Base-by-base conservation (phyloP, 2,113 vertebrate genomes). In the Cheirogaleus medius region DNA sequence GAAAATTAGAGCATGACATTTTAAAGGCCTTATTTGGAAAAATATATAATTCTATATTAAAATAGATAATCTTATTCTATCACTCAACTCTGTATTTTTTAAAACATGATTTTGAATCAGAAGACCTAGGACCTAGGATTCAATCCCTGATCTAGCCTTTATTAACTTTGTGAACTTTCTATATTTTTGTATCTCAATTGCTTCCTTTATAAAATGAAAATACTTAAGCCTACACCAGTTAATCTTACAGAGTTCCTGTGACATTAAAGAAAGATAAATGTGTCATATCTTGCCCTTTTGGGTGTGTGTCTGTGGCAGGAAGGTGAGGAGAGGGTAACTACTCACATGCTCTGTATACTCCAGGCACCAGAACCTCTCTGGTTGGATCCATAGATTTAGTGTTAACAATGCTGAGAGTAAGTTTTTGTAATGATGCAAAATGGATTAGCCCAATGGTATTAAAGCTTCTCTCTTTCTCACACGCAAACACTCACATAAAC, bases 1-100 rank as follows among this genome's bases (percentile, higher is more conserved):
- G 74, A 90, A 90, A 96, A 95, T 95, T 84, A 93, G 23, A 82
- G 29, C 32, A 85, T 95, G 89, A 32, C 18, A 88, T 93, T 93
- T 97, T 78, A 83, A 93, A 91, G 27, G 64, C 54, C 29, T 89
- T 96, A 76, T 64, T 96, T 95, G 86, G 32, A 29, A 60, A 60
- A 77, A 93, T 32, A 34, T 7, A 54, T 56, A 86, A 64, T 96
- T 96, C 54, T 93, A 1, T 69, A 69, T 76, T 93, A 95, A 91
- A 93, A 78, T 69, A 89, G 78, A 42, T 91, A 71, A 78, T 44
- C 18, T 68, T 87, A 81, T 93, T 85, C 66, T 88, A 85, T 91
- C 94, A 89, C 27, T 15, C 44, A 95, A 80, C 49, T 84, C 29
- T 66, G 1, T 49, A 44, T 20, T 91, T 96, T 91, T 83, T 49